These are phyloP conservation scores for Herpetotheres cachinnans DNA, from an alignment of 2,113 vertebrate species.

Conservation along the genomic window DNA sequence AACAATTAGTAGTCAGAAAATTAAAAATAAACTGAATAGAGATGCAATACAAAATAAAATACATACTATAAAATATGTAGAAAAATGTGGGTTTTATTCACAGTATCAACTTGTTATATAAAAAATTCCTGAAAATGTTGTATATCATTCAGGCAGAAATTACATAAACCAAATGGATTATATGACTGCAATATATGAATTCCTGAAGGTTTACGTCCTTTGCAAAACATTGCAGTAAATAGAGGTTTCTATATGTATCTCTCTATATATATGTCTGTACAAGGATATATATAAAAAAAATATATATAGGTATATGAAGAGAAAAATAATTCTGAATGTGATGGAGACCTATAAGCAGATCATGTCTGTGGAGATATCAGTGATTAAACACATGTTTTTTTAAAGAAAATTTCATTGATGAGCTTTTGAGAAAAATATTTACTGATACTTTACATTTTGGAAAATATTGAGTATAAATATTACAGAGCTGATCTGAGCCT, in stretches of 20 bases:
- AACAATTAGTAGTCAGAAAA: not conserved
- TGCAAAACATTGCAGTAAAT: not conserved
- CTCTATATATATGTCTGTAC: not conserved
- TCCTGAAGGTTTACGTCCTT: not conserved
- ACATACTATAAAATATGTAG: not conserved
- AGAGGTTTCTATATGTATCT: not conserved
- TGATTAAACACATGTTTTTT: not conserved
- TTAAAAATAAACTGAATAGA: not conserved
- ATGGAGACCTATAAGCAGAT: not conserved
- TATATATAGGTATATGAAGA: not conserved
- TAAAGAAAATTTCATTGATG: not conserved
- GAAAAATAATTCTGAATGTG: not conserved
- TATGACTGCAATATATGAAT: not conserved
- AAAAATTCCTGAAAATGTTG: not conserved
- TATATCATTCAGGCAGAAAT: not conserved
- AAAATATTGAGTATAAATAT: not conserved
- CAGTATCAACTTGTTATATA: not conserved
- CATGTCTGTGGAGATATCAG: not conserved
- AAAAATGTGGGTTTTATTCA: not conserved
- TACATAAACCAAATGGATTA: not conserved
- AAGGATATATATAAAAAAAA: not conserved
- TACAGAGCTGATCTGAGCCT: not conserved
- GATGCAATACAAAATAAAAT: not conserved
- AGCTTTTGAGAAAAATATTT: not conserved
- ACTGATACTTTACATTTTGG: not conserved